These are phyloP conservation scores for Porites lobata DNA, from an alignment of 92 coral and sea anemone species.

Conservation along the genomic window DNA sequence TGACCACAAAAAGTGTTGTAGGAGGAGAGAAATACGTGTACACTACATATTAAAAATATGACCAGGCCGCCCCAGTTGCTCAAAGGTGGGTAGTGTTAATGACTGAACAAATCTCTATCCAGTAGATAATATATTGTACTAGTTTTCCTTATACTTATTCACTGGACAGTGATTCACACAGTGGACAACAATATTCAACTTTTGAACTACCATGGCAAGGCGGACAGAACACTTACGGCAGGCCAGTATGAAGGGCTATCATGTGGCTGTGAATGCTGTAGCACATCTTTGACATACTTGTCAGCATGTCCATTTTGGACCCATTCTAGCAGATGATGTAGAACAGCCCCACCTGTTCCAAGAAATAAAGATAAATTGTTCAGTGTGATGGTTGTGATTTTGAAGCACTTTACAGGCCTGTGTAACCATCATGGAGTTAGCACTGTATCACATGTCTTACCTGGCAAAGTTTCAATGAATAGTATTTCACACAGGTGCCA, in stretches of 20 bases:
- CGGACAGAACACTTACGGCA: slow-evolving; percentile 80
- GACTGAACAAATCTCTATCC: no score
- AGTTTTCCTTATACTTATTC: no score
- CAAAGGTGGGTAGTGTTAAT: no score
- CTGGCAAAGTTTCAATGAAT: slow-evolving; percentile 94
- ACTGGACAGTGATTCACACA: no score
- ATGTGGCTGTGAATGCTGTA: slow-evolving; percentile 82
- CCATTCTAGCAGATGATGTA: slow-evolving; percentile 94
- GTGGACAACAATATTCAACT: background rate
- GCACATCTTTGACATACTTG: slow-evolving; percentile 72
- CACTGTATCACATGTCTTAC: slow-evolving; percentile 38
- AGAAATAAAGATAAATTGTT: background rate
- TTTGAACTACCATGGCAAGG: background rate
- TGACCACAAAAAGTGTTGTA: no score
- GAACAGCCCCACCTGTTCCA: slow-evolving; percentile 89
- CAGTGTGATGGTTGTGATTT: no score
- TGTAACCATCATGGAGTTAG: no score
- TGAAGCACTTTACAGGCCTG: no score
- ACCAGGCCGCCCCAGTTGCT: no score
- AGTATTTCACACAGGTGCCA: slow-evolving; percentile 99
- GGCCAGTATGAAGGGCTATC: slow-evolving; percentile 97
- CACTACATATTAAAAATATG: no score
- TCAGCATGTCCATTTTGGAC: slow-evolving; percentile 90
- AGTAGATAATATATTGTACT: no score
- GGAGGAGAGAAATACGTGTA: no score